Evolutionary conservation across 2,888 invertebrate genomes (phyloP).

Genomic region (Spatulosminthurus flaviceps): DNA sequence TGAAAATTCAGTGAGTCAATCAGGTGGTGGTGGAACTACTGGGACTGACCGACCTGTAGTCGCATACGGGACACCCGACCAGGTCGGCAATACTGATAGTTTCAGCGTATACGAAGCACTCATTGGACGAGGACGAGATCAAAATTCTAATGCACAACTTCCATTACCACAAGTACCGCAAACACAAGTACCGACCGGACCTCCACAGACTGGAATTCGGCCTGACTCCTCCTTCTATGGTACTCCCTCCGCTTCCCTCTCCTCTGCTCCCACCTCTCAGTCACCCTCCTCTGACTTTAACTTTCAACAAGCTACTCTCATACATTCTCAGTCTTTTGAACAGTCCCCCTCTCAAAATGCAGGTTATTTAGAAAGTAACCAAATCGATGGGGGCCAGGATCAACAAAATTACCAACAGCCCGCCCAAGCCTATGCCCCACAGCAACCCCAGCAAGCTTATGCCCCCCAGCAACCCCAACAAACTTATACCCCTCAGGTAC

Average conservation of each 20-base stretch:
- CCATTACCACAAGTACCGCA: conserved; percentile 51
- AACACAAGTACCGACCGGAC: conserved; percentile 45
- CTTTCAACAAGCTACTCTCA: conserved; percentile 39
- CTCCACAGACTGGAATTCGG: conserved; percentile 34
- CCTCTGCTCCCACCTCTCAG: no score
- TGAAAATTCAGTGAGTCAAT: conserved; percentile 46
- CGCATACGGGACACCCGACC: conserved; percentile 60
- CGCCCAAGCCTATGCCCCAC: not conserved
- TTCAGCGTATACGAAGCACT: conserved; percentile 60
- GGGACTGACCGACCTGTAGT: conserved; percentile 54
- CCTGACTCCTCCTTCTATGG: conserved; percentile 12
- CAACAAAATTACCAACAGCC: conserved; percentile 2
- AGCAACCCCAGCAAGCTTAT: conserved; percentile 8
- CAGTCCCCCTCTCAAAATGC: conserved; percentile 31
- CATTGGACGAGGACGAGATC: conserved; percentile 57
- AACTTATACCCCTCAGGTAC: not conserved
- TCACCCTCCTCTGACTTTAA: conserved; percentile 24
- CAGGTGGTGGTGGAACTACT: conserved; percentile 49
- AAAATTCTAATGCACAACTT: conserved; percentile 52
- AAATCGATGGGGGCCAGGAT: conserved; percentile 25
- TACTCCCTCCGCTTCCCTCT: conserved; percentile 29
- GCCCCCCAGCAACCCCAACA: conserved; percentile 1
- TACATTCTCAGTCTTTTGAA: conserved; percentile 43
- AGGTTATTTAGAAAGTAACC: conserved; percentile 28
- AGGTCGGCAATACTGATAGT: conserved; percentile 59